Percentiles rank a stretch among this genome's conserved stretches.
Evolutionary conservation across 1,140 invertebrate species (phyloP).

Genomic region (Polypedilum vanderplanki): DNA sequence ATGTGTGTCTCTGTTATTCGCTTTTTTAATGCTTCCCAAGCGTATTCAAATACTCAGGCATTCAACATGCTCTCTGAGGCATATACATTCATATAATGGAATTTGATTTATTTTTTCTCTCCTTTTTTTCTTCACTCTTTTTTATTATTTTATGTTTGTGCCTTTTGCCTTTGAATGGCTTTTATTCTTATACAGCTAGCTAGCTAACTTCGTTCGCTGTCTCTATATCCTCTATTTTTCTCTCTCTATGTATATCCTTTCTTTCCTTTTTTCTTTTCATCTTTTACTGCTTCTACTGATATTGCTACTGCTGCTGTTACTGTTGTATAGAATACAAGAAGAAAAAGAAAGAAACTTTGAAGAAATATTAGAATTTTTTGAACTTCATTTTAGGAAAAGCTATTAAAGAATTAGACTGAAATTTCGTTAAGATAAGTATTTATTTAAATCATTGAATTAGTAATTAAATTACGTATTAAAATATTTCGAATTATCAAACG

Average conservation of each 20-base stretch:
- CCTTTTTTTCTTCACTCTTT: not conserved
- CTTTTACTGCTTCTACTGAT: too few relatives aligned
- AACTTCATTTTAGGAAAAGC: too few relatives aligned
- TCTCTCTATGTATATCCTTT: not conserved
- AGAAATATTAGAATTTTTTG: too few relatives aligned
- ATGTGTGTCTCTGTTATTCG: not conserved
- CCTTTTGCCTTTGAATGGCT: conserved; percentile 16
- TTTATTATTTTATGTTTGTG: not conserved
- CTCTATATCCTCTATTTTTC: not conserved
- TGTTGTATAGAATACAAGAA: too few relatives aligned
- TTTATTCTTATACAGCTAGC: not conserved
- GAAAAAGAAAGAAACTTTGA: too few relatives aligned
- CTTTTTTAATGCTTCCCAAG: conserved; percentile 16
- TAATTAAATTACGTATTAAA: too few relatives aligned
- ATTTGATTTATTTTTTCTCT: conserved; percentile 11
- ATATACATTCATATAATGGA: conserved; percentile 8
- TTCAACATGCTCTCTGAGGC: conserved; percentile 16
- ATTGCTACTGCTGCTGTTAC: too few relatives aligned
- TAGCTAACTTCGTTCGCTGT: too few relatives aligned
- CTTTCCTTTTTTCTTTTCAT: not conserved
- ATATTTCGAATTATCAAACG: too few relatives aligned
- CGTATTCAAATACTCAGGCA: conserved; percentile 5
- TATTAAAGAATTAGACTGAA: too few relatives aligned
- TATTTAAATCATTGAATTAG: too few relatives aligned
- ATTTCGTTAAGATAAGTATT: too few relatives aligned